These are phyloP conservation scores for Menidia menidia DNA, from an alignment of 2,797 vertebrate genomes.

Conservation along the genomic window DNA sequence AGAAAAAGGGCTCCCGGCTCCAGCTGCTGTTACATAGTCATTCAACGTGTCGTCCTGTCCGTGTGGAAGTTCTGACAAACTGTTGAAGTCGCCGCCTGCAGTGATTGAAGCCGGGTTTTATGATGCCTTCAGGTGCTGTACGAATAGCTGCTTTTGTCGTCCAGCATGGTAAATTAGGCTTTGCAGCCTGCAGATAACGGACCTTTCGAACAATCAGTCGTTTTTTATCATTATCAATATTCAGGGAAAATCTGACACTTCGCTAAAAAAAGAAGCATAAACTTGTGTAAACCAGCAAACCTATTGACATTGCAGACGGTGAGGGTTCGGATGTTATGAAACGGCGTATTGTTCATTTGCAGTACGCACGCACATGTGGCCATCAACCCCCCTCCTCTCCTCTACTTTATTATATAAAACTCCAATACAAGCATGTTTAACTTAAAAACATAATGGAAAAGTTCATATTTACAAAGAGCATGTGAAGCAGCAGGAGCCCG, in stretches of 20 bases:
- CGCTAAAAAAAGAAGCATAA: background rate
- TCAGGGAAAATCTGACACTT: background rate
- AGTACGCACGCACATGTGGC: background rate
- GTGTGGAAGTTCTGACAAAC: conserved; percentile 12
- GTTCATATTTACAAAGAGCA: conserved; percentile 20
- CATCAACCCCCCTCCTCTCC: background rate
- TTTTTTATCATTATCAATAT: background rate
- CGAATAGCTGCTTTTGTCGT: background rate
- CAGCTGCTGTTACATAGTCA: background rate
- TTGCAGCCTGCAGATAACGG: background rate
- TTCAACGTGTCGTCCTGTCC: background rate
- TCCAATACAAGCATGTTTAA: background rate
- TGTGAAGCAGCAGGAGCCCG: conserved; percentile 31
- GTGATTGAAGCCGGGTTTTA: conserved; percentile 11
- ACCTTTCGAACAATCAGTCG: background rate
- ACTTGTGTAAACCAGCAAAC: background rate
- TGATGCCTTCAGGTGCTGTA: conserved; percentile 50
- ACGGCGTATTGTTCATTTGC: background rate
- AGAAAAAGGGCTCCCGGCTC: background rate
- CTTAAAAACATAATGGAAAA: fast-evolving
- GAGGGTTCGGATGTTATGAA: background rate
- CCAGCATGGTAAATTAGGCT: background rate
- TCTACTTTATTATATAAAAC: background rate
- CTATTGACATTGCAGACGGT: too few relatives aligned
- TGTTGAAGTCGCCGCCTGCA: conserved; percentile 60